Evolutionary conservation across 53 echinoderm and acorn worm species (phyloP).

Genomic region (Luidia sarsii): DNA sequence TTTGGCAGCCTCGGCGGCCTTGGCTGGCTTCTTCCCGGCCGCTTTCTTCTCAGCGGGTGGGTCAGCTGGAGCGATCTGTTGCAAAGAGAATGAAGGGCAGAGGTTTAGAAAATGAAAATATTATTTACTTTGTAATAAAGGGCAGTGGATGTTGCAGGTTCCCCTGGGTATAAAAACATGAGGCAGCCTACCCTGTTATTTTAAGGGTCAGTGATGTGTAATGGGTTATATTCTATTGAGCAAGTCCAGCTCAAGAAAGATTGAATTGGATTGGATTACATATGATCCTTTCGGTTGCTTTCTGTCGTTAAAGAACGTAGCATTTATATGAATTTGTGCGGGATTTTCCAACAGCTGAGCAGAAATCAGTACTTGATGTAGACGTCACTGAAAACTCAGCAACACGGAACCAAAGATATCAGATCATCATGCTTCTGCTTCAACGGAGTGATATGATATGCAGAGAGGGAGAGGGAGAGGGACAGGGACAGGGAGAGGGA

Average conservation of each 20-base stretch:
- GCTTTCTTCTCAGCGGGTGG: constrained; percentile 8
- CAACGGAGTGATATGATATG: no score
- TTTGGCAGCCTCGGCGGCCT: background rate
- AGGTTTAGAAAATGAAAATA: background rate
- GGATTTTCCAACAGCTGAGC: background rate
- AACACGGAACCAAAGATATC: background rate
- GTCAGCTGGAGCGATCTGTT: constrained; percentile 49
- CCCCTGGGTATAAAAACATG: no score
- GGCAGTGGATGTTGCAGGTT: no score
- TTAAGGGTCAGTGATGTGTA: no score
- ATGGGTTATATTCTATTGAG: no score
- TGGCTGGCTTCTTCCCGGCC: constrained; percentile 8
- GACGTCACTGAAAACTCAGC: background rate
- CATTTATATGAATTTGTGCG: no score
- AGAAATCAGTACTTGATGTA: background rate
- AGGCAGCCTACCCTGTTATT: no score
- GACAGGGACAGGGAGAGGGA: background rate
- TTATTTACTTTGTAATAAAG: background rate
- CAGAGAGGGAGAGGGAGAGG: background rate
- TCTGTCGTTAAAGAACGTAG: no score
- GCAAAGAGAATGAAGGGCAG: background rate
- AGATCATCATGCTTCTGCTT: background rate
- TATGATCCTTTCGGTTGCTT: no score
- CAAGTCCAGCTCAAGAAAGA: no score
- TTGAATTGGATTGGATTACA: no score